A percentile compares a stretch with the other conserved stretches of the same genome.
Conservation (phyloP, 2,113 vertebrate species). For the Lathamus discolor region DNA sequence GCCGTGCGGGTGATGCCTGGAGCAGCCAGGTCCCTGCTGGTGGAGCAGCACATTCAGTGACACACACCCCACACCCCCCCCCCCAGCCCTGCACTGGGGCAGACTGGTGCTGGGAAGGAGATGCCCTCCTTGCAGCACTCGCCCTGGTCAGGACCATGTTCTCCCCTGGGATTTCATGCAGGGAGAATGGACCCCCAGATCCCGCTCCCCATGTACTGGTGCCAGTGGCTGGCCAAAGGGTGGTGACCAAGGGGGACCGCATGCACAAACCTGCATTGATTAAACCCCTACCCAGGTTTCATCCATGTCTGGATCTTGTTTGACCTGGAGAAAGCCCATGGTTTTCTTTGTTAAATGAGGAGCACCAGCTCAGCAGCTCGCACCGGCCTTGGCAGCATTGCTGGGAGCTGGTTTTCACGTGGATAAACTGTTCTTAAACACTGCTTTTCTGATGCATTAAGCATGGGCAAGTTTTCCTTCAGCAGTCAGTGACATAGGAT, state of each 20-base stretch:
- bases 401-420: background rate
- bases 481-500: background rate
- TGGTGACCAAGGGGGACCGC: background rate
- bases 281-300: conserved; percentile 1
- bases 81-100: background rate
- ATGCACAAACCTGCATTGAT: background rate
- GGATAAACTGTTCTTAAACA: background rate
- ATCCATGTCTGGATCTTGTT: background rate
- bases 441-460: background rate
- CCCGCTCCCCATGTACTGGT: background rate
- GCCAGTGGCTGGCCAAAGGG: background rate
- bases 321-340: background rate
- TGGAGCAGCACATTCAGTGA: background rate
- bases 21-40: background rate
- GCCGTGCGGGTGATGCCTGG: background rate
- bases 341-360: background rate
- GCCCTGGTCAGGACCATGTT: background rate
- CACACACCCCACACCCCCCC: no score
- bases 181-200: background rate
- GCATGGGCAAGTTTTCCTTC: background rate
- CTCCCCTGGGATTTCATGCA: background rate
- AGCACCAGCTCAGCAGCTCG: background rate
- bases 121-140: background rate
- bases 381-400: background rate
- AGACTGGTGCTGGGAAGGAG: background rate